Percentiles rank a stretch among this genome's conserved stretches.
Conservation (phyloP, 1,140 invertebrate species). For the Brachionus asplanchnoidis region DNA sequence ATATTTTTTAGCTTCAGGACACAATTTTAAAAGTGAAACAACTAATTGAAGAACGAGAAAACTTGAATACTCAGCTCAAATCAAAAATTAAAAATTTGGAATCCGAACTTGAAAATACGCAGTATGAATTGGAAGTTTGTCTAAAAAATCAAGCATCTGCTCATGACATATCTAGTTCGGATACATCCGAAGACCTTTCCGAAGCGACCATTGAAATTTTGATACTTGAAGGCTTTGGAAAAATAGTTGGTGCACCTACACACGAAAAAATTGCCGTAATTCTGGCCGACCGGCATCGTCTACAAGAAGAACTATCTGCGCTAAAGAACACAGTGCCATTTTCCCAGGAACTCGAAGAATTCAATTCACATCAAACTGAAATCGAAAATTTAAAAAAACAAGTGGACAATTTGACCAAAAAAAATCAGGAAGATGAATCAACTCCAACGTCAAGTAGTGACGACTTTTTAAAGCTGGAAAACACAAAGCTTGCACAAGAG, state of each 20-base stretch:
- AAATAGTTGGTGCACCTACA: conserved; percentile 18
- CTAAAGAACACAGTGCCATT: background rate
- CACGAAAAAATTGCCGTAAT: conserved; percentile 40
- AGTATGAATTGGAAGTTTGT: conserved; percentile 3
- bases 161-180: background rate
- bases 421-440: conserved; percentile 1
- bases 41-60: conserved; percentile 29
- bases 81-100: conserved; percentile 9
- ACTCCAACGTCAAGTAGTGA: background rate
- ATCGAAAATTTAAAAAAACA: background rate
- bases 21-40: background rate
- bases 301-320: background rate
- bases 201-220: conserved; percentile 39
- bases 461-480: background rate
- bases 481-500: background rate
- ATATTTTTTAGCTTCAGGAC: background rate
- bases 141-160: background rate
- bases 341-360: background rate
- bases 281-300: background rate
- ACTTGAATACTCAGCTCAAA: background rate
- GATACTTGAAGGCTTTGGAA: conserved; percentile 36
- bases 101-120: background rate
- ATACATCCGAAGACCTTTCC: conserved; percentile 14
- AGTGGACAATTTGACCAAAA: background rate
- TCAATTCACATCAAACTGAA: background rate